phyloP scores from a whole-genome alignment of 2,113 vertebrate genomes.

The Mystacornis crossleyi region DNA sequence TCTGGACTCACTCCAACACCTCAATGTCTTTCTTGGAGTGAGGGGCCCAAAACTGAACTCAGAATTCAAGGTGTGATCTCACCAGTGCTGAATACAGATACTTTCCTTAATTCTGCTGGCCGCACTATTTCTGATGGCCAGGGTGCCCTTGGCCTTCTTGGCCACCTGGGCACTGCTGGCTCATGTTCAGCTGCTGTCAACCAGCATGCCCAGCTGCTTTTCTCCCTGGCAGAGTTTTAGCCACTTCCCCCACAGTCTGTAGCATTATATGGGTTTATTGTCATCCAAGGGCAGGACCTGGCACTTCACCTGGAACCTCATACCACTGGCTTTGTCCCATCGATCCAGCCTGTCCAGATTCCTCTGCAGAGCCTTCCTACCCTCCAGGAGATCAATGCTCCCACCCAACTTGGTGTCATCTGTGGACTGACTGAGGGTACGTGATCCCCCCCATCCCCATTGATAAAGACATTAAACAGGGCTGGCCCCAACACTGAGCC shows the following conservation, averaged over 20 bases:
- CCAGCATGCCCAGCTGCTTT: not conserved
- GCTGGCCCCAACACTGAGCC: not conserved
- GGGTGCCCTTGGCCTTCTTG: not conserved
- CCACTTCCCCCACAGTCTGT: not conserved
- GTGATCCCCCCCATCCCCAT: accelerated
- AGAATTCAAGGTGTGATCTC: not conserved
- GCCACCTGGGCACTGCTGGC: not conserved
- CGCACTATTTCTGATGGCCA: not conserved
- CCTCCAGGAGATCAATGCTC: not conserved
- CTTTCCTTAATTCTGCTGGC: not conserved
- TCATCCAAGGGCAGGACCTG: not conserved
- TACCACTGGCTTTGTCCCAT: not conserved
- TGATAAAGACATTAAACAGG: not conserved
- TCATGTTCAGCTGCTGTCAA: not conserved
- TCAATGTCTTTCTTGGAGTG: not conserved
- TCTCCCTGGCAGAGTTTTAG: not conserved
- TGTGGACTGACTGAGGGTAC: not conserved
- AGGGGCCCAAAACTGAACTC: not conserved
- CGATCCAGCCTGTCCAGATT: not conserved
- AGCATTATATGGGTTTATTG: not conserved
- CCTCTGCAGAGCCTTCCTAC: not conserved
- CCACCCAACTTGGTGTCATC: not conserved
- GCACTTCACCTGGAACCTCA: not conserved
- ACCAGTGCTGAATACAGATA: accelerated
- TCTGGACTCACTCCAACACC: not conserved